Conservation (phyloP, 2,113 vertebrate species). For the Tautogolabrus adspersus region DNA sequence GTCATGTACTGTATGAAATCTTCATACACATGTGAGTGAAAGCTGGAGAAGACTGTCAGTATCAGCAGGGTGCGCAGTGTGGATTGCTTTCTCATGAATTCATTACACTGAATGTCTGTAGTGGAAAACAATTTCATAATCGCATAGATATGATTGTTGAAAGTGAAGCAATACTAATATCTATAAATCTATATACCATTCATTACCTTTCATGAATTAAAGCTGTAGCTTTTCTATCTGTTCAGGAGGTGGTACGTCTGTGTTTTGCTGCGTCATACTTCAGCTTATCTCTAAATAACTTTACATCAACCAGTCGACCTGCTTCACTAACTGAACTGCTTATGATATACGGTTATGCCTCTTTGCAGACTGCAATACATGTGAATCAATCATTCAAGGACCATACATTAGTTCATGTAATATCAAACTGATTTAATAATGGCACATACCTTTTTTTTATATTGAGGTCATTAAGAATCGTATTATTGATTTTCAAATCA, state of each 20-base stretch:
- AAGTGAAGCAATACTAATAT: slow-evolving; percentile 70
- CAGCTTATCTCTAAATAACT: background rate
- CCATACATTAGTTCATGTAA: slow-evolving; percentile 1
- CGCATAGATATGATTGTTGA: slow-evolving; percentile 63
- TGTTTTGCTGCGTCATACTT: slow-evolving; percentile 19
- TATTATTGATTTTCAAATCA: background rate
- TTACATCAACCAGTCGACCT: slow-evolving; percentile 1
- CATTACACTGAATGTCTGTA: slow-evolving; percentile 49
- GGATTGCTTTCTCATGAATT: slow-evolving; percentile 37
- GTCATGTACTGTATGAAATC: slow-evolving; percentile 43
- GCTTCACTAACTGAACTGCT: background rate
- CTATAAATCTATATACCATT: slow-evolving; percentile 37
- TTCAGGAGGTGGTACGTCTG: slow-evolving; percentile 4
- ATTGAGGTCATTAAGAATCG: background rate
- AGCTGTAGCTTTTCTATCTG: slow-evolving; percentile 7
- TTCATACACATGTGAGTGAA: slow-evolving; percentile 1
- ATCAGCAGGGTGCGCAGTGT: slow-evolving; percentile 19
- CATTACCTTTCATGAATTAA: background rate
- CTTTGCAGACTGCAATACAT: background rate
- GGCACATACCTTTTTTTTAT: slow-evolving; percentile 1
- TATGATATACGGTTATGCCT: slow-evolving; percentile 3
- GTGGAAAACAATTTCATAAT: slow-evolving; percentile 34
- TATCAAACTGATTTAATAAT: slow-evolving; percentile 12
- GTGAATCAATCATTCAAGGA: too few relatives aligned
- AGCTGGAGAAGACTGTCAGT: slow-evolving; percentile 29